Conservation (phyloP, 2,113 vertebrate genomes). For the Podilymbus podiceps region DNA sequence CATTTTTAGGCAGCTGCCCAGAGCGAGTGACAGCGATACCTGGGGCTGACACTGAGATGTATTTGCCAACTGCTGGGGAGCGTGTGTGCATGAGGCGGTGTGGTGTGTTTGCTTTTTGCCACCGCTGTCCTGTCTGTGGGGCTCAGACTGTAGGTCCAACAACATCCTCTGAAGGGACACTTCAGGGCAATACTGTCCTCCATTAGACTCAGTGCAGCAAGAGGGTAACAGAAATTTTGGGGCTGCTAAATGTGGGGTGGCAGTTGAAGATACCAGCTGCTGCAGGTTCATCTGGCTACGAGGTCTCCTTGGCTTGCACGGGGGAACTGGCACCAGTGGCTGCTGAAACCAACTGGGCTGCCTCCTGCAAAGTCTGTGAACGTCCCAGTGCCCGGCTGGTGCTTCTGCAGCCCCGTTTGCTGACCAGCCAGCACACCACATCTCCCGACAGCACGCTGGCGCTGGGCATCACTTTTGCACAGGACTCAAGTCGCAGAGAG, state of each 20-base stretch:
- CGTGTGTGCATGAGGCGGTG: accelerated
- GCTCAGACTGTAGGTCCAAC: not conserved
- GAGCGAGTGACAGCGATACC: not conserved
- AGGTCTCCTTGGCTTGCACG: not conserved
- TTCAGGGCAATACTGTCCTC: not conserved
- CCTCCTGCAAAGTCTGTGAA: not conserved
- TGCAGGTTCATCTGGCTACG: not conserved
- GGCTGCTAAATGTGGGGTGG: not conserved
- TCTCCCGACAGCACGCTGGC: not conserved
- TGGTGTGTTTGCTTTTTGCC: not conserved
- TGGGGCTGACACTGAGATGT: not conserved
- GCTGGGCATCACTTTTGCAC: not conserved
- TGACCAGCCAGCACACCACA: not conserved
- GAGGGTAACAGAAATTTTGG: not conserved
- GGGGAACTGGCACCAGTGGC: not conserved
- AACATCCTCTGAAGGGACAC: not conserved
- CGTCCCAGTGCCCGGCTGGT: not conserved
- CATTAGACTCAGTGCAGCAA: not conserved
- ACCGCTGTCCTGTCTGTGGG: not conserved
- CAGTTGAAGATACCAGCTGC: not conserved
- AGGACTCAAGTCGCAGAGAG: not conserved
- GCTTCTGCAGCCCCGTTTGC: not conserved
- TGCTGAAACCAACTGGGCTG: not conserved
- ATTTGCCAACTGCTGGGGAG: not conserved
- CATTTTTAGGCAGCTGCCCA: not conserved